Percentiles rank a stretch among this genome's conserved stretches.
phyloP scores from a whole-genome alignment of 2,888 invertebrate genomes.

The Erebia aethiops region DNA sequence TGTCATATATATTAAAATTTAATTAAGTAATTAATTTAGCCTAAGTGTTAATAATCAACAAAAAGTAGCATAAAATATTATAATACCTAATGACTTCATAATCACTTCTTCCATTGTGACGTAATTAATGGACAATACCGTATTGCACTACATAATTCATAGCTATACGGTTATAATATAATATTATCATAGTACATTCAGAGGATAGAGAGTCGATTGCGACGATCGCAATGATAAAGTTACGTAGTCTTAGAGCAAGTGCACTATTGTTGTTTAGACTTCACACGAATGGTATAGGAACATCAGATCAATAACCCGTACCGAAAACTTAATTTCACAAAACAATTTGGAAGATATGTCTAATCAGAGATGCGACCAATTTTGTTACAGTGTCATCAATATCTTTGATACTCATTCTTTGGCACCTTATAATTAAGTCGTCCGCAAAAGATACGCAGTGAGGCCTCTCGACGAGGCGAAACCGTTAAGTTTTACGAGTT shows the following conservation, averaged over 20 bases:
- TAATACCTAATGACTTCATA: background rate
- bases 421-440: conserved; percentile 77
- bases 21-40: conserved; percentile 3
- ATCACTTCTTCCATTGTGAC: background rate
- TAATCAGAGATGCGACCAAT: conserved; percentile 69
- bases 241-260: conserved; percentile 40
- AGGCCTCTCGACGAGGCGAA: conserved; percentile 51
- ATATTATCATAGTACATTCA: no score
- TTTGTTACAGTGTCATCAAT: conserved; percentile 60
- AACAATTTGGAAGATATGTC: conserved; percentile 75
- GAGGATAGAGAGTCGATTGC: background rate
- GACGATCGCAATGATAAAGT: conserved; percentile 25
- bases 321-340: conserved; percentile 69
- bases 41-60: background rate
- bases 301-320: conserved; percentile 82
- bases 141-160: background rate
- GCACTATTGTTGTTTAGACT: conserved; percentile 65
- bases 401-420: conserved; percentile 82
- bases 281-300: conserved; percentile 76
- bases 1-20: conserved; percentile 8
- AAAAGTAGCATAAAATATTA: conserved; percentile 12
- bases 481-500: conserved; percentile 47
- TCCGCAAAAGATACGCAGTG: conserved; percentile 50
- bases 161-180: no score
- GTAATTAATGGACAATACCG: background rate